Conservation (phyloP, 2,113 vertebrate species). For the Poeciliopsis turrubarensis region DNA sequence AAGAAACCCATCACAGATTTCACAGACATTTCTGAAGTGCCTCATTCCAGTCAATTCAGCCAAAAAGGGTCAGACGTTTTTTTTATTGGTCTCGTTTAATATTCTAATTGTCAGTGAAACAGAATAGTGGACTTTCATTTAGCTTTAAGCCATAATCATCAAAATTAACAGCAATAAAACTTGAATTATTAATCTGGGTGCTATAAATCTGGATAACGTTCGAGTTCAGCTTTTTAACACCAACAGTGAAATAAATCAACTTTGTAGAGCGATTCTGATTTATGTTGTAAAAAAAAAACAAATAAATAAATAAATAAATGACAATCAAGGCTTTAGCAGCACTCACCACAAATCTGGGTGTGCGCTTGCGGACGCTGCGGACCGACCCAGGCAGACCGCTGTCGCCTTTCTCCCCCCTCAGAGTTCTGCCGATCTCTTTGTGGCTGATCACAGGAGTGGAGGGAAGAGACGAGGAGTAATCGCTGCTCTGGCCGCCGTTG, state of each 20-base stretch:
- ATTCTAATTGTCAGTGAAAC: too few relatives aligned
- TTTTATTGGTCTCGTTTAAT: too few relatives aligned
- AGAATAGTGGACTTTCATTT: too few relatives aligned
- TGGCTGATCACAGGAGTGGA: constrained; percentile 95
- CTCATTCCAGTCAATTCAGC: too few relatives aligned
- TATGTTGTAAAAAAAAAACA: not conserved
- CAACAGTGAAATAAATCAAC: not conserved
- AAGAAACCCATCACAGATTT: too few relatives aligned
- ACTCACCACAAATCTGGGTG: constrained; percentile 87
- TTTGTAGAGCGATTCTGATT: not conserved
- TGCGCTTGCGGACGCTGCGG: constrained; percentile 86
- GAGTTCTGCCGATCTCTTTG: constrained; percentile 87
- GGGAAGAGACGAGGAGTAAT: constrained; percentile 94
- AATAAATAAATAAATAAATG: too few relatives aligned
- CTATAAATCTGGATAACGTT: not conserved
- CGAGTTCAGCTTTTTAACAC: not conserved
- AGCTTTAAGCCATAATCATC: too few relatives aligned
- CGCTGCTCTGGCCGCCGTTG: constrained; percentile 92
- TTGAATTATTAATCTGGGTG: too few relatives aligned
- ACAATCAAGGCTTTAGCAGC: not conserved
- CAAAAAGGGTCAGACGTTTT: too few relatives aligned
- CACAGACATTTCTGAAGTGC: too few relatives aligned
- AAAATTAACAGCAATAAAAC: too few relatives aligned
- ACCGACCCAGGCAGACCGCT: constrained; percentile 85
- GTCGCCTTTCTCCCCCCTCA: constrained; percentile 79